Evolutionary conservation across 2,797 vertebrate genomes (phyloP).

Genomic region (Scomberomorus guttatus): DNA sequence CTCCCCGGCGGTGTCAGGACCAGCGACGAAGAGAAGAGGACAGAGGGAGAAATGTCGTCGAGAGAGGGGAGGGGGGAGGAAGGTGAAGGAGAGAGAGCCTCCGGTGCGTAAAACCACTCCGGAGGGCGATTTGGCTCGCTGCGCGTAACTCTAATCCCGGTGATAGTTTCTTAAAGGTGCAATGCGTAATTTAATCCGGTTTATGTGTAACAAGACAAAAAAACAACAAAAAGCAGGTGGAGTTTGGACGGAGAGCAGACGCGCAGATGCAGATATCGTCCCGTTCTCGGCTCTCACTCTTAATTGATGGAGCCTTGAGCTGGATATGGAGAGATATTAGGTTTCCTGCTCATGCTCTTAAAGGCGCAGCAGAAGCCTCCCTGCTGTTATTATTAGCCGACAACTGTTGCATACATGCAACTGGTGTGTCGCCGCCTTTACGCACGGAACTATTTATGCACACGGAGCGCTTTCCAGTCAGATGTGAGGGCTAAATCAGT

Average conservation of each 20-base stretch:
- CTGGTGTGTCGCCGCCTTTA: constrained; percentile 46
- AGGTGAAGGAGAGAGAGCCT: constrained; percentile 30
- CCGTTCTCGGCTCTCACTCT: constrained; percentile 22
- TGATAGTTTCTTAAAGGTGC: constrained; percentile 79
- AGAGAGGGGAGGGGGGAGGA: no score
- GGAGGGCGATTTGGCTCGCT: constrained; percentile 36
- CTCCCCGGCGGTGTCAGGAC: constrained; percentile 36
- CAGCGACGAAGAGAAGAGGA: constrained; percentile 5
- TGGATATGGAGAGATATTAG: constrained; percentile 60
- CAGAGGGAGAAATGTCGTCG: not conserved
- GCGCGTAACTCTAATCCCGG: constrained; percentile 77
- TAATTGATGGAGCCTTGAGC: constrained; percentile 62
- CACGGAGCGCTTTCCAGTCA: constrained; percentile 19
- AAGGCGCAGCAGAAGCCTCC: constrained; percentile 74
- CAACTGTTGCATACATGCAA: constrained; percentile 74
- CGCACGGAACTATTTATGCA: constrained; percentile 45
- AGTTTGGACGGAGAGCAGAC: not conserved
- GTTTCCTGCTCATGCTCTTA: constrained; percentile 79
- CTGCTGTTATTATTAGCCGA: constrained; percentile 77
- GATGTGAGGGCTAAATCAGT: constrained; percentile 46
- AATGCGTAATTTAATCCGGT: constrained; percentile 68
- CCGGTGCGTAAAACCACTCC: constrained; percentile 71
- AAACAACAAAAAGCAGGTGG: constrained; percentile 5
- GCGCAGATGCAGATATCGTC: not conserved
- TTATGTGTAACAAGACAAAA: not conserved